phyloP scores from a whole-genome alignment of 1,140 invertebrate species.

The Gryllus bimaculatus region DNA sequence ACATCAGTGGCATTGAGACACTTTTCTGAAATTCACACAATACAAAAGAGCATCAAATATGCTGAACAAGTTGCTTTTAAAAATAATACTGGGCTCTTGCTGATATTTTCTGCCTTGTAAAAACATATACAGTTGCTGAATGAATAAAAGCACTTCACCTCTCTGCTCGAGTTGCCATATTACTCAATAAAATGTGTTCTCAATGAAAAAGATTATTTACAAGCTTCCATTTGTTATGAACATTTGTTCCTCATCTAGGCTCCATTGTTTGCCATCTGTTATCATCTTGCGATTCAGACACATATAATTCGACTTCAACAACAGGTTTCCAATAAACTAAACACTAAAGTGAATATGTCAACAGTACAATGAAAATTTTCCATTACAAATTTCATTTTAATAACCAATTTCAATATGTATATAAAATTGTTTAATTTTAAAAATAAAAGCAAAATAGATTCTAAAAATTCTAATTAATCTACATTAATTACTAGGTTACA shows the following conservation, averaged over 20 bases:
- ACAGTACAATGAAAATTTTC: neutral
- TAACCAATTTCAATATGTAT: neutral
- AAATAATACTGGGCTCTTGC: neutral
- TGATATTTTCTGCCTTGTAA: neutral
- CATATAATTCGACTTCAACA: neutral
- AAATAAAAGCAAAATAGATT: constrained; percentile 1
- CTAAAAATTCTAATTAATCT: neutral
- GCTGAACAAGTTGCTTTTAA: neutral
- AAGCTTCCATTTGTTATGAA: neutral
- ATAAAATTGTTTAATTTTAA: constrained; percentile 6
- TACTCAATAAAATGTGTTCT: neutral
- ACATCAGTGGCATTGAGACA: neutral
- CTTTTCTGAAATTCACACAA: neutral
- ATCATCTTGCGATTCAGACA: no score
- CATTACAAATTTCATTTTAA: neutral
- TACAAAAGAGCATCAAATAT: neutral
- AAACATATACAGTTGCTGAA: neutral
- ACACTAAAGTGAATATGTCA: neutral
- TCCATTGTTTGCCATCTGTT: no score
- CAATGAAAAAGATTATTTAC: neutral
- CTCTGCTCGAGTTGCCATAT: neutral
- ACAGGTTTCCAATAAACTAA: neutral
- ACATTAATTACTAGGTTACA: neutral
- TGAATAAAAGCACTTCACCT: neutral
- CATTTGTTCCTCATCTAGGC: neutral